A percentile compares a stretch with the other conserved stretches of the same genome.
Conservation (phyloP, 2,888 invertebrate species). For the Nomada ferruginata region DNA sequence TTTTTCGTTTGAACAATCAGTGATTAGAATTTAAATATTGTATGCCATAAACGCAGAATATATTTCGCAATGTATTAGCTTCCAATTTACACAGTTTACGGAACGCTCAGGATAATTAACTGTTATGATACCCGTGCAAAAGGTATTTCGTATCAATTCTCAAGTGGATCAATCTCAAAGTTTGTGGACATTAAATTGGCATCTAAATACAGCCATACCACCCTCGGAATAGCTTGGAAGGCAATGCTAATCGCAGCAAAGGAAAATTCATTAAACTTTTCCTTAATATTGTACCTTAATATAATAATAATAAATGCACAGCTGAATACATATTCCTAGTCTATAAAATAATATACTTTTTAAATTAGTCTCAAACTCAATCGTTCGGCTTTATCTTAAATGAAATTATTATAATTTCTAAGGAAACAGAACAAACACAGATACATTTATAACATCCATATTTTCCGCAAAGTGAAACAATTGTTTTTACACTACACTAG, state of each 20-base stretch:
- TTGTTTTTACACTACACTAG: too few relatives aligned
- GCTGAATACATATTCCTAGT: too few relatives aligned
- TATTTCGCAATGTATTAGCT: background rate
- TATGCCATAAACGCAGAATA: too few relatives aligned
- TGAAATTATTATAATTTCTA: background rate
- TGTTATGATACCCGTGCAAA: background rate
- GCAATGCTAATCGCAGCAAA: background rate
- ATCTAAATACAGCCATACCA: background rate
- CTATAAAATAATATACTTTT: too few relatives aligned
- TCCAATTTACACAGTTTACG: background rate
- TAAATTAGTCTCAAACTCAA: too few relatives aligned
- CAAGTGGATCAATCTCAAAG: conserved; percentile 6
- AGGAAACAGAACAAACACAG: background rate
- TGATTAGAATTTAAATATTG: too few relatives aligned
- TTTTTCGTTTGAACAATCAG: too few relatives aligned
- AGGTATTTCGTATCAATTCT: conserved; percentile 6
- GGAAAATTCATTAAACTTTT: background rate
- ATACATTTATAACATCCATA: background rate
- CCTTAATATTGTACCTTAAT: background rate
- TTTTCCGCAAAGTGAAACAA: too few relatives aligned
- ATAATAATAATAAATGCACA: too few relatives aligned
- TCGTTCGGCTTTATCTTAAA: background rate
- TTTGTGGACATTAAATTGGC: conserved; percentile 10
- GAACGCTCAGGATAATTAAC: background rate
- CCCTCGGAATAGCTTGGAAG: background rate